These are phyloP conservation scores for Lampris incognitus DNA, from an alignment of 2,113 vertebrate species.

Conservation along the genomic window DNA sequence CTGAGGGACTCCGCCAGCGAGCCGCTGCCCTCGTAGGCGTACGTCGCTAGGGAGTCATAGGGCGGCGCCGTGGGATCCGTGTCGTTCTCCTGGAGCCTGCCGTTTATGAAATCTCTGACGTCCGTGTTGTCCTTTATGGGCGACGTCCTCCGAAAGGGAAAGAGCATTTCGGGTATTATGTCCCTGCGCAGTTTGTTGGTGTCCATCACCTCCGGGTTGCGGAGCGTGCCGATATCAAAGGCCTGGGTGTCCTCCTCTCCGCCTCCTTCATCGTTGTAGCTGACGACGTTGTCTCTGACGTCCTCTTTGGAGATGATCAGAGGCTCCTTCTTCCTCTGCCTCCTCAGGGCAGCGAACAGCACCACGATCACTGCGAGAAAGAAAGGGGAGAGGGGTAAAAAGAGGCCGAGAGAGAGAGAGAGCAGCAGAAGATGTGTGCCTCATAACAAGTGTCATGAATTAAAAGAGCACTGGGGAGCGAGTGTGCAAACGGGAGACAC, in stretches of 20 bases:
- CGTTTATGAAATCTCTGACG: constrained; percentile 95
- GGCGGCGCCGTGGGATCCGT: constrained; percentile 92
- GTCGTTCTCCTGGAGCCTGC: constrained; percentile 94
- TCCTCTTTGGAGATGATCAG: constrained; percentile 99
- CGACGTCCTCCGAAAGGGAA: constrained; percentile 91
- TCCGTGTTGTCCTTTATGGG: constrained; percentile 93
- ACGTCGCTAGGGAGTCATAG: constrained; percentile 97
- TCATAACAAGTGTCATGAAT: constrained; percentile 77
- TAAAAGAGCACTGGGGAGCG: constrained; percentile 65
- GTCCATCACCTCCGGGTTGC: constrained; percentile 94
- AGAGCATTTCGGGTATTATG: constrained; percentile 93
- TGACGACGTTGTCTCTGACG: constrained; percentile 98
- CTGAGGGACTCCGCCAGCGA: constrained; percentile 96
- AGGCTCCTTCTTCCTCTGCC: constrained; percentile 97
- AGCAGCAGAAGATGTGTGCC: constrained; percentile 57
- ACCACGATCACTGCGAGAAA: constrained; percentile 75
- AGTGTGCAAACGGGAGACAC: constrained; percentile 61
- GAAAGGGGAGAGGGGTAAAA: constrained; percentile 37
- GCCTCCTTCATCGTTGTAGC: constrained; percentile 97
- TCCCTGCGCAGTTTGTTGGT: constrained; percentile 94
- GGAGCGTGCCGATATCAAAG: constrained; percentile 96
- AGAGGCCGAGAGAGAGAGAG: constrained; percentile 33
- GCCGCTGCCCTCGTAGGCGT: constrained; percentile 95
- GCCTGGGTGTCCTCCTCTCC: constrained; percentile 99
- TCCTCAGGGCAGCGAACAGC: constrained; percentile 86